Conservation (phyloP, 92 coral and sea anemone species). For the Plumapathes pennacea region DNA sequence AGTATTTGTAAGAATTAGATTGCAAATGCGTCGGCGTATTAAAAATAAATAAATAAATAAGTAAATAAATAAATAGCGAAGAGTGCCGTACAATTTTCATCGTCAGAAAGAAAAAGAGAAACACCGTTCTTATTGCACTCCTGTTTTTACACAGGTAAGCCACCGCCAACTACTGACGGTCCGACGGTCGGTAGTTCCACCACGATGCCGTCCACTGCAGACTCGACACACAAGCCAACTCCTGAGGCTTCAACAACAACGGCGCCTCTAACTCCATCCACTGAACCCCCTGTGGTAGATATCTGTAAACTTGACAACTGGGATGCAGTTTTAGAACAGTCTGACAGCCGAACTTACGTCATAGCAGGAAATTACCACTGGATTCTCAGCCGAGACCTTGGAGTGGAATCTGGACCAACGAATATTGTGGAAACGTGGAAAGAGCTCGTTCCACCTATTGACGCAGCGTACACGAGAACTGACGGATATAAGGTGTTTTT, state of each 20-base stretch:
- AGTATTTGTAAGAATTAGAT: too few relatives aligned
- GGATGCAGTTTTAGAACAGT: background rate
- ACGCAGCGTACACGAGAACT: conserved; percentile 64
- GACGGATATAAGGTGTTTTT: conserved; percentile 67
- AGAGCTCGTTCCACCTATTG: conserved; percentile 58
- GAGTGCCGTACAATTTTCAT: background rate
- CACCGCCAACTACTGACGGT: too few relatives aligned
- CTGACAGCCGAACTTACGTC: conserved; percentile 32
- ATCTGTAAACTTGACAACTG: background rate
- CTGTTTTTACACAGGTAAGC: too few relatives aligned
- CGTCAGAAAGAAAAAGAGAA: background rate
- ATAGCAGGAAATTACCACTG: conserved; percentile 46
- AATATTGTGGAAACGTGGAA: conserved; percentile 60
- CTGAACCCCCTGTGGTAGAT: background rate
- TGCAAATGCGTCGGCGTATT: too few relatives aligned
- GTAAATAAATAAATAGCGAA: too few relatives aligned
- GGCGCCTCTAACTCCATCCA: background rate
- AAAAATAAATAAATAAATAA: too few relatives aligned
- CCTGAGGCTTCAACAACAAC: background rate
- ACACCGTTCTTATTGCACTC: background rate
- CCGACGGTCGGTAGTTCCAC: too few relatives aligned
- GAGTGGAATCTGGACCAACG: conserved; percentile 1
- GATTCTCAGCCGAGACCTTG: conserved; percentile 13
- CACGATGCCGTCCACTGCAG: too few relatives aligned
- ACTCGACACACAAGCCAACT: background rate